Evolutionary conservation across 2,888 invertebrate genomes (phyloP).

Genomic region (Halictus quadricinctus): DNA sequence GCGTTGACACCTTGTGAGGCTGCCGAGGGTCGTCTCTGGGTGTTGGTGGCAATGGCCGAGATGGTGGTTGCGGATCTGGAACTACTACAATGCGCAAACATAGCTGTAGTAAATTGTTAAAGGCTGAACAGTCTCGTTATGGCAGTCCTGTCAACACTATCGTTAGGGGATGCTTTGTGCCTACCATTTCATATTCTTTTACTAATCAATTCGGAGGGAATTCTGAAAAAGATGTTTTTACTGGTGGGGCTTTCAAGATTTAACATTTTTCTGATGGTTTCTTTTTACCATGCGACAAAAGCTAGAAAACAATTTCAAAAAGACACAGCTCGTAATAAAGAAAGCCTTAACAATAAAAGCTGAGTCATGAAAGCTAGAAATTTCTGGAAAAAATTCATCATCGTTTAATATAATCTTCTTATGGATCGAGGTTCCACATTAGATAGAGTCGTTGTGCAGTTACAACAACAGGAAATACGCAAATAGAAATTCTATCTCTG

Average conservation of each 20-base stretch:
- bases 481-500: background rate
- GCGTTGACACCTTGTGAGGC: conserved; percentile 80
- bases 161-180: background rate
- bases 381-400: too few relatives aligned
- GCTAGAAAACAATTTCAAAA: too few relatives aligned
- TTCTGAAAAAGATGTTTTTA: too few relatives aligned
- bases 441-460: background rate
- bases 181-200: background rate
- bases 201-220: too few relatives aligned
- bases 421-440: too few relatives aligned
- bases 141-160: background rate
- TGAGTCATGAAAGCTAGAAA: too few relatives aligned
- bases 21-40: conserved; percentile 86
- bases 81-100: conserved; percentile 84
- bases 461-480: background rate
- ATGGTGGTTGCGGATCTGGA: conserved; percentile 92
- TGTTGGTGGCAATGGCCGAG: conserved; percentile 93
- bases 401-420: too few relatives aligned
- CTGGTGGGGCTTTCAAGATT: too few relatives aligned
- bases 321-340: too few relatives aligned
- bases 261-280: too few relatives aligned
- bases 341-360: too few relatives aligned
- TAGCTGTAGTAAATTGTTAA: background rate
- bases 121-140: background rate
- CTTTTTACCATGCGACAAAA: too few relatives aligned